Percentiles rank a stretch among this genome's conserved stretches.
phyloP scores from a whole-genome alignment of 2,888 invertebrate species.

The Himalopsyche japonica region DNA sequence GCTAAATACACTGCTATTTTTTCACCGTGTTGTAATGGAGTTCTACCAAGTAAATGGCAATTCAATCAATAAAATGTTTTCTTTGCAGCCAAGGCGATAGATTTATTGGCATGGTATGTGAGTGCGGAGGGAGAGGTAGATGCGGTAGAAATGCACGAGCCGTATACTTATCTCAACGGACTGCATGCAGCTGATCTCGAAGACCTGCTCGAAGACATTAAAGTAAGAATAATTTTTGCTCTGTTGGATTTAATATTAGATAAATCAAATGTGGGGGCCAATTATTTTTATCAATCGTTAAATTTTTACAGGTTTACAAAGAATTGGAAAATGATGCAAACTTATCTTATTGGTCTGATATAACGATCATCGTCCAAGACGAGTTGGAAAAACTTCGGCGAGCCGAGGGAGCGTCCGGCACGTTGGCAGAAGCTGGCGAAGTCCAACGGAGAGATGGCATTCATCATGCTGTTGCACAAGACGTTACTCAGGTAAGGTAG shows the following conservation, averaged over 20 bases:
- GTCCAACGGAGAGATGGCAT: constrained; percentile 75
- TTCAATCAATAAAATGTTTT: too few species aligned
- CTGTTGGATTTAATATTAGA: too few species aligned
- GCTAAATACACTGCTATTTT: too few species aligned
- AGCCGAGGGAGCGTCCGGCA: constrained; percentile 61
- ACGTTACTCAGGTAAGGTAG: constrained; percentile 73
- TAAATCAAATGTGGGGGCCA: too few species aligned
- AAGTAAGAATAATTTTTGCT: constrained; percentile 60
- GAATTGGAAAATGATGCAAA: constrained; percentile 89
- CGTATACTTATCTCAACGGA: constrained; percentile 92
- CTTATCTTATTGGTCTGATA: constrained; percentile 93
- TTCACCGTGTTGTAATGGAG: too few species aligned
- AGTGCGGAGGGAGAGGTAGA: constrained; percentile 87
- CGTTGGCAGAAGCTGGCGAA: constrained; percentile 58
- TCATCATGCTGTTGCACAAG: constrained; percentile 87
- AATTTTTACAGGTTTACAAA: constrained; percentile 68
- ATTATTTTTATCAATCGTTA: too few species aligned
- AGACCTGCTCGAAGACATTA: constrained; percentile 94
- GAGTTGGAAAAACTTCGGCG: constrained; percentile 86
- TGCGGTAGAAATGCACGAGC: constrained; percentile 97
- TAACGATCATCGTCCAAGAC: constrained; percentile 92
- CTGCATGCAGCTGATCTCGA: constrained; percentile 88
- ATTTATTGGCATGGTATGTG: constrained; percentile 94
- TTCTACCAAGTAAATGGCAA: too few species aligned
- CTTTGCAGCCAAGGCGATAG: constrained; percentile 89